phyloP scores from a whole-genome alignment of 2,888 invertebrate genomes.

The Vesta saturnalis region DNA sequence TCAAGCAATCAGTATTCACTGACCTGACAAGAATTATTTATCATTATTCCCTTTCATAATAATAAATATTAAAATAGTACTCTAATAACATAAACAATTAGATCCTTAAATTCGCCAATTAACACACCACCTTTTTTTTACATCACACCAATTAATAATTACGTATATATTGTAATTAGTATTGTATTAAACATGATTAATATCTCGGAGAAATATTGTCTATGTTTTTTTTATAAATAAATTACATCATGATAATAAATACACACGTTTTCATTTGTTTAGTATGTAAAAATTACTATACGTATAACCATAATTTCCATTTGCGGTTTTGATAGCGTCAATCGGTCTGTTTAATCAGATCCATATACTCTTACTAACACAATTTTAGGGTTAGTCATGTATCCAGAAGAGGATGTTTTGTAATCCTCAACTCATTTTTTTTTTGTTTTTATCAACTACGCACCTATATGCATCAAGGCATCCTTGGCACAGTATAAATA shows the following conservation, averaged over 20 bases:
- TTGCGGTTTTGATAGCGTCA: slow-evolving; percentile 36
- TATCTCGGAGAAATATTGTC: not conserved
- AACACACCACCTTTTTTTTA: not conserved
- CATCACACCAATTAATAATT: slow-evolving; percentile 6
- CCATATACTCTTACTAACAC: slow-evolving; percentile 15
- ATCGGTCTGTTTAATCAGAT: slow-evolving; percentile 31
- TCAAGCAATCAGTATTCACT: not conserved
- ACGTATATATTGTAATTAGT: not conserved
- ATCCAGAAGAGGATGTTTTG: not conserved
- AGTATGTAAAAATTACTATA: slow-evolving; percentile 31
- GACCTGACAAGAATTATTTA: not conserved
- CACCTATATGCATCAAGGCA: slow-evolving; percentile 23
- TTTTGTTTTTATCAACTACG: not conserved
- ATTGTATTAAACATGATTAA: slow-evolving; percentile 7
- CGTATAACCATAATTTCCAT: slow-evolving; percentile 17
- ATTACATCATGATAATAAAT: slow-evolving; percentile 38
- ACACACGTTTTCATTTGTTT: slow-evolving; percentile 24
- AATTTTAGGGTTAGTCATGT: slow-evolving; percentile 22
- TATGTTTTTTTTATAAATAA: slow-evolving; percentile 18
- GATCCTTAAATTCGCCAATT: no score
- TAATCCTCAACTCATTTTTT: not conserved
- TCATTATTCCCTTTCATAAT: no score
- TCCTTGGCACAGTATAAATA: slow-evolving; percentile 29
- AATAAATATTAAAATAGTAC: no score
- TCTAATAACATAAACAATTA: no score